Percentiles rank a stretch among this genome's conserved stretches.
phyloP scores from a whole-genome alignment of 2,888 invertebrate species.

The Drosophila silvestris region DNA sequence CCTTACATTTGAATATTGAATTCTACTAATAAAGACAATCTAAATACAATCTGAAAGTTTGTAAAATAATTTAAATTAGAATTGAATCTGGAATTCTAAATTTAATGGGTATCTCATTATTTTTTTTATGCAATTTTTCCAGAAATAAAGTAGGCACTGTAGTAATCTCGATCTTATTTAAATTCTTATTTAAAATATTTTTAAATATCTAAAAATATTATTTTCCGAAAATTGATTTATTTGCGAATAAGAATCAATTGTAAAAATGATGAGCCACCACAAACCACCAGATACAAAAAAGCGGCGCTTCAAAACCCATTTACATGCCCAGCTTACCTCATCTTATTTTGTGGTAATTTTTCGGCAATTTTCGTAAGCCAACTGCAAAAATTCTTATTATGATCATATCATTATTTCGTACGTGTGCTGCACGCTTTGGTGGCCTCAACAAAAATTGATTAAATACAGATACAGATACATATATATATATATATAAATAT shows the following conservation, averaged over 20 bases:
- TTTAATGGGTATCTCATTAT: too few relatives aligned
- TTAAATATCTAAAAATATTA: not conserved
- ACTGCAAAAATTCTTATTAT: constrained; percentile 28
- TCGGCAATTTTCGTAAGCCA: constrained; percentile 54
- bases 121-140: too few relatives aligned
- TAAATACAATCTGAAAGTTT: not conserved
- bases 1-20: too few relatives aligned
- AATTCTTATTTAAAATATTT: not conserved
- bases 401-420: constrained; percentile 59
- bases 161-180: not conserved
- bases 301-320: constrained; percentile 46
- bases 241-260: not conserved
- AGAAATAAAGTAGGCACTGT: too few relatives aligned
- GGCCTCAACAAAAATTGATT: constrained; percentile 40
- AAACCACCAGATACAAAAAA: constrained; percentile 15
- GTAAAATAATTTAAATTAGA: not conserved
- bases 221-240: not conserved
- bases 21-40: too few relatives aligned
- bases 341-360: constrained; percentile 38
- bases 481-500: constrained; percentile 6
- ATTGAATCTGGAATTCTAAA: not conserved
- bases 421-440: constrained; percentile 68
- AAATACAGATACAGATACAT: constrained; percentile 9
- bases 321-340: constrained; percentile 49
- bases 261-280: not conserved